Evolutionary conservation across 2,797 vertebrate genomes (phyloP), one percentile per base, ranked within the genome.

Genomic region (Enteromius afrohamiltoni): DNA sequence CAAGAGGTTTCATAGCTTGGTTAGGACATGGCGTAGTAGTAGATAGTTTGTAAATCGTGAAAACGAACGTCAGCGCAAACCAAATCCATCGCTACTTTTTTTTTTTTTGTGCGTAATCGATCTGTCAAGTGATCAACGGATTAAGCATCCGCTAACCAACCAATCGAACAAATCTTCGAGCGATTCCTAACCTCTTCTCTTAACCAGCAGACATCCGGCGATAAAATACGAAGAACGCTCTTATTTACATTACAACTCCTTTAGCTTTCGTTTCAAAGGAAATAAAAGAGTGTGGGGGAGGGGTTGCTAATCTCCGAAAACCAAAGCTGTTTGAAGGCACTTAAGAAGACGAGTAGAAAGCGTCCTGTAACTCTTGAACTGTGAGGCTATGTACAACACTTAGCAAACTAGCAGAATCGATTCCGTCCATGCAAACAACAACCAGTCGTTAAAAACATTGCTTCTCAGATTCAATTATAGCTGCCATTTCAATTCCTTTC

Each of bases 401-500:
- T 77, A 26, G 65, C 51, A 77, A 74, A 80, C 58, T 83, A 70
- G 26, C 74, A 26, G 26, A 34, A 77, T 65, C 64, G 42, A 77
- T 83, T 77, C 29, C 29, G 16, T 77, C 74, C 29, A 83, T 71
- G 75, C 82, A 40, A 78, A 83, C 53, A 77, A 78, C 65, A 51
- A 70, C 10, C 75, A 37, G 65, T 69, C 58, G 62, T 70, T 83
- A 78, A 83, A 78, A 60, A 78, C 67, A 6, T 71, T 77, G 81
- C 73, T 69, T 55, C 65, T 83, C 67, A 51, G 75, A 78, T 78
- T 83, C 82, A 64, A 51, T 78, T 76, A 83, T 89, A 89, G 88
- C 86, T 89, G 88, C 88, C 88, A 45, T 55, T 55, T 84, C 62
- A 82, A 47, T 62, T 85, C 65, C 31, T 53, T 73, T 65, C 83